A percentile compares a stretch with the other conserved stretches of the same genome.
phyloP scores from a whole-genome alignment of 1,140 invertebrate genomes.

The Scaptomyza montana region DNA sequence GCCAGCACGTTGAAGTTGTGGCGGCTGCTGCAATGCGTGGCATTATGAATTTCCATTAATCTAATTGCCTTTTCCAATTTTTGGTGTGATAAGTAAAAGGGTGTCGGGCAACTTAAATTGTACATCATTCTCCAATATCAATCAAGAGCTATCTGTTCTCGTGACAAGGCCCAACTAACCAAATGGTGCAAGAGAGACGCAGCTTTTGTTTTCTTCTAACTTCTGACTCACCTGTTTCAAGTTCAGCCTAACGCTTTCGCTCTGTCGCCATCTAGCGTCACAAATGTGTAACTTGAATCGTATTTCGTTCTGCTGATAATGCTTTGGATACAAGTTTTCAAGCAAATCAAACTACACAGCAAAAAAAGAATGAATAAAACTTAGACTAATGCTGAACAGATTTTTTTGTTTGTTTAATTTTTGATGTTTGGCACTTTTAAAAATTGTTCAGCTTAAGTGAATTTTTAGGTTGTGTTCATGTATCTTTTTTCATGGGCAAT shows the following conservation, averaged over 20 bases:
- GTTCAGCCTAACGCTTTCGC: neutral
- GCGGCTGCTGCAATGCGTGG: constrained; percentile 55
- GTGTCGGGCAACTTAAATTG: constrained; percentile 11
- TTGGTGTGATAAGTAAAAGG: constrained; percentile 39
- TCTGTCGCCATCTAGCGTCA: constrained; percentile 30
- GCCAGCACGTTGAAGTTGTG: neutral
- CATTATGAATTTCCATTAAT: constrained; percentile 59
- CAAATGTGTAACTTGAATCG: neutral
- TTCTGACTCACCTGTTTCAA: constrained; percentile 21
- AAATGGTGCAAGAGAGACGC: neutral
- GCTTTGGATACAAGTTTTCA: neutral
- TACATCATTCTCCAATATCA: constrained; percentile 68
- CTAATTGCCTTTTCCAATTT: constrained; percentile 48
- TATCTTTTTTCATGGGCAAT: neutral
- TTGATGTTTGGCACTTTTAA: neutral
- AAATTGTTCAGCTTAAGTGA: neutral
- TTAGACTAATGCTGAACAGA: neutral
- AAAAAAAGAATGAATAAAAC: neutral
- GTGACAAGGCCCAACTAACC: neutral
- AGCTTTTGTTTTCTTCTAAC: neutral
- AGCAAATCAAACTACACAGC: constrained; percentile 3
- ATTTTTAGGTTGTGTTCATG: neutral
- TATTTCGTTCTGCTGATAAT: constrained; percentile 6
- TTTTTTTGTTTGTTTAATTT: neutral
- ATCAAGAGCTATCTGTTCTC: constrained; percentile 45